These are phyloP conservation scores for Esox lucius DNA, from an alignment of 2,797 vertebrate species.

Conservation along the genomic window DNA sequence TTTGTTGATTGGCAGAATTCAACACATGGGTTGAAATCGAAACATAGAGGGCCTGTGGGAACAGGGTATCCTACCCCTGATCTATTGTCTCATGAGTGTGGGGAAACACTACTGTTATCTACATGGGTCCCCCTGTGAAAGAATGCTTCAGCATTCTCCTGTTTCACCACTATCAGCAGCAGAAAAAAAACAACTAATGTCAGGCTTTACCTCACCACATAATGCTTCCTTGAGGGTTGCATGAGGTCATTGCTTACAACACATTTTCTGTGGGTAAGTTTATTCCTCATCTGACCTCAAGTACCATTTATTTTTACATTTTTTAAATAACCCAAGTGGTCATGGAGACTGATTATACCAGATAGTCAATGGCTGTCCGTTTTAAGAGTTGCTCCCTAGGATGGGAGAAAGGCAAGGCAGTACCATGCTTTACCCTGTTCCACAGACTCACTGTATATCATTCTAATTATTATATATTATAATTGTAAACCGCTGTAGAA, in stretches of 20 bases:
- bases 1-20: no score
- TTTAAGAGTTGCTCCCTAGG: constrained; percentile 71
- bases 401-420: constrained; percentile 76
- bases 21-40: no score
- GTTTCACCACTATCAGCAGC: constrained; percentile 10
- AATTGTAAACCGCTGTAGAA: constrained; percentile 57
- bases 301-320: not conserved
- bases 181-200: constrained; percentile 23
- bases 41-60: no score
- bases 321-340: not conserved
- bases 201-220: constrained; percentile 13
- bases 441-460: constrained; percentile 46
- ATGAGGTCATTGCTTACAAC: constrained; percentile 12
- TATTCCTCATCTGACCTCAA: not conserved
- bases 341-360: no score
- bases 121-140: not conserved
- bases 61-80: no score
- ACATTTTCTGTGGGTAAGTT: not conserved
- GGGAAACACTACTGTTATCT: not conserved
- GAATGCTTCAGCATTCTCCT: not conserved
- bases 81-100: not conserved
- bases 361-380: constrained; percentile 15
- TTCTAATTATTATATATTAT: constrained; percentile 40
- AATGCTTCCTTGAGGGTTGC: not conserved
- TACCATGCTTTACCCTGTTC: constrained; percentile 46